Conservation (phyloP, 2,888 invertebrate species). For the Mystacides longicornis region DNA sequence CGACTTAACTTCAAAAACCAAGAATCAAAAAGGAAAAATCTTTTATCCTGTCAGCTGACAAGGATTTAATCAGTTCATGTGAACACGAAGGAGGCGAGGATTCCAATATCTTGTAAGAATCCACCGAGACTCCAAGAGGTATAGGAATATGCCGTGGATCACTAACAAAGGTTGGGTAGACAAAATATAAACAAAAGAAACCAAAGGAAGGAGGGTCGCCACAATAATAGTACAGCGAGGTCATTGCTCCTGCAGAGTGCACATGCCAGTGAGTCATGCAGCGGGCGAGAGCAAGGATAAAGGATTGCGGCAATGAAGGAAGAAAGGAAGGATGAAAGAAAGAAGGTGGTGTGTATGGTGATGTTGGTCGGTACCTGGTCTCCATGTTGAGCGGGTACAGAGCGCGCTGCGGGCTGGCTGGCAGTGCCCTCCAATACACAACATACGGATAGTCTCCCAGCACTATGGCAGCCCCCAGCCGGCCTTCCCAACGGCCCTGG, state of each 20-base stretch:
- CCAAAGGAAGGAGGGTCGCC: background rate
- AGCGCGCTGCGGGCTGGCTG: slow-evolving; percentile 12
- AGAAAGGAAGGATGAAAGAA: background rate
- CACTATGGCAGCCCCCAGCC: slow-evolving; percentile 18
- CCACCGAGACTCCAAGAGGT: too few species aligned
- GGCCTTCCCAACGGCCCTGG: slow-evolving; percentile 16
- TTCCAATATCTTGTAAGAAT: too few species aligned
- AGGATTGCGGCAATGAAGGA: background rate
- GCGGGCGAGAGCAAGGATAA: background rate
- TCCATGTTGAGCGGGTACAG: slow-evolving; percentile 25
- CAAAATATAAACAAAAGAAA: background rate
- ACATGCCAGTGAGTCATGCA: background rate
- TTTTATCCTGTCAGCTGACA: too few species aligned
- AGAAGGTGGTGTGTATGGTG: background rate
- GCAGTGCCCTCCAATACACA: slow-evolving; percentile 23
- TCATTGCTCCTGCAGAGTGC: background rate
- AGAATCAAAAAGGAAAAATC: too few species aligned
- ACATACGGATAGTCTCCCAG: slow-evolving; percentile 24
- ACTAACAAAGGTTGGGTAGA: background rate
- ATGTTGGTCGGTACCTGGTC: slow-evolving; percentile 20
- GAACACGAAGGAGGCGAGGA: too few species aligned
- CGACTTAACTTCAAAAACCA: too few species aligned
- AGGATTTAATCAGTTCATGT: too few species aligned
- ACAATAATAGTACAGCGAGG: background rate
- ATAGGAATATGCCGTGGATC: too few species aligned